A percentile compares a stretch with the other conserved stretches of the same genome.
Evolutionary conservation across 2,888 invertebrate species (phyloP).

Genomic region (Halictus quadricinctus): DNA sequence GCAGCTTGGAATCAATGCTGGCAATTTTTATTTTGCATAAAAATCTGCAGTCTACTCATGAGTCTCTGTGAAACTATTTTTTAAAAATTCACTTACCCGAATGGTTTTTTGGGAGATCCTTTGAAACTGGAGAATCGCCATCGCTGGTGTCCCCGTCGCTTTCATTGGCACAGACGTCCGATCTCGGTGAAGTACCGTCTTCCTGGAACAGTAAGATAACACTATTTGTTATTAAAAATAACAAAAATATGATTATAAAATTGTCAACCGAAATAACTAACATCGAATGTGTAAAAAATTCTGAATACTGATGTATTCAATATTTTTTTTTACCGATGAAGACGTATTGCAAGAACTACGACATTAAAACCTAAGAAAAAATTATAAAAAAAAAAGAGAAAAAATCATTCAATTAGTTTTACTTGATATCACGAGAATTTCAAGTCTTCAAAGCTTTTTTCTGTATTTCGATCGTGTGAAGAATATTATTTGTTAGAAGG

Average conservation of each 20-base stretch:
- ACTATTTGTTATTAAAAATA: not conserved
- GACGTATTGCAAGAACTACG: not conserved
- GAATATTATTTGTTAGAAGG: not conserved
- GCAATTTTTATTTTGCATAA: no score
- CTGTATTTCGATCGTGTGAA: not conserved
- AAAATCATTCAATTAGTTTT: not conserved
- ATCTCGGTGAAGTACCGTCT: slow-evolving; percentile 78
- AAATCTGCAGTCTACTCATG: no score
- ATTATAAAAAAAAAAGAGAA: not conserved
- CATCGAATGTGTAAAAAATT: not conserved
- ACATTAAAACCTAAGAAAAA: not conserved
- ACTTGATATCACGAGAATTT: not conserved
- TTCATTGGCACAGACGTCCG: slow-evolving; percentile 80
- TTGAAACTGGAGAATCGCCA: slow-evolving; percentile 78
- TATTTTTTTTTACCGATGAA: not conserved
- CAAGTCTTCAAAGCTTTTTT: not conserved
- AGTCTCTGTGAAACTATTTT: no score
- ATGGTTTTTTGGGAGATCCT: slow-evolving; percentile 78
- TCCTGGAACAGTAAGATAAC: slow-evolving; percentile 74
- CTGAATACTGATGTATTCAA: not conserved
- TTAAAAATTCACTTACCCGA: slow-evolving; percentile 68
- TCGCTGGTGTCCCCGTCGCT: slow-evolving; percentile 81
- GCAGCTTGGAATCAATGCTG: no score
- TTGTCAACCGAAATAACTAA: not conserved
- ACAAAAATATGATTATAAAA: not conserved